phyloP scores from a whole-genome alignment of 2,113 vertebrate species.

The Pteronura brasiliensis region DNA sequence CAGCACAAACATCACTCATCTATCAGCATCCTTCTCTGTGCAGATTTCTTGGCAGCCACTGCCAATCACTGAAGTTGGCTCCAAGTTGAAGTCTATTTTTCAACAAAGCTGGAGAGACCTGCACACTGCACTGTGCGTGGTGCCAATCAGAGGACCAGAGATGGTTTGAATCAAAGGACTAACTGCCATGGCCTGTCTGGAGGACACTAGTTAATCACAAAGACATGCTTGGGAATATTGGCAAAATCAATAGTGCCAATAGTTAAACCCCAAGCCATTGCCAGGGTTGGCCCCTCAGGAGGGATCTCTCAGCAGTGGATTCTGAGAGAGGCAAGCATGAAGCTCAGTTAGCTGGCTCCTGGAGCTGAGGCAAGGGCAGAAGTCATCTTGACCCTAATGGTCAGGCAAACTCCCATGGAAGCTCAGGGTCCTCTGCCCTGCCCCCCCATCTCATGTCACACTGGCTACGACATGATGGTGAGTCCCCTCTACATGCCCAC shows the following conservation, averaged over 20 bases:
- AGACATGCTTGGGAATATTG: background rate
- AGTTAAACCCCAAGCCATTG: background rate
- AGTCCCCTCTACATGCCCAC: background rate
- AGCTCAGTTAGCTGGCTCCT: background rate
- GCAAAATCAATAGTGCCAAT: background rate
- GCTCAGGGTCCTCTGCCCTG: background rate
- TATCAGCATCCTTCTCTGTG: background rate
- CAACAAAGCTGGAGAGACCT: background rate
- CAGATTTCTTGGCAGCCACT: constrained; percentile 13
- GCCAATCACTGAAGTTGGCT: background rate
- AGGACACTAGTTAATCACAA: background rate
- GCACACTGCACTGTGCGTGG: background rate
- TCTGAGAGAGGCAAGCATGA: background rate
- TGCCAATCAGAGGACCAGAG: background rate
- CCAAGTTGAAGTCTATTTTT: background rate
- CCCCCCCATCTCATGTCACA: background rate
- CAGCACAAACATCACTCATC: background rate
- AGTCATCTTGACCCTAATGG: background rate
- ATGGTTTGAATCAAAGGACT: background rate
- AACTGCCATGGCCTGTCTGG: background rate
- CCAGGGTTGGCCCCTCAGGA: background rate
- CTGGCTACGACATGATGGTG: background rate
- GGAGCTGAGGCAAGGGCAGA: background rate
- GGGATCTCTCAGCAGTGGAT: background rate
- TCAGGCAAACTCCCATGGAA: background rate